Base-by-base conservation (phyloP, 2,888 invertebrate genomes). In the Heliconius hortense region DNA sequence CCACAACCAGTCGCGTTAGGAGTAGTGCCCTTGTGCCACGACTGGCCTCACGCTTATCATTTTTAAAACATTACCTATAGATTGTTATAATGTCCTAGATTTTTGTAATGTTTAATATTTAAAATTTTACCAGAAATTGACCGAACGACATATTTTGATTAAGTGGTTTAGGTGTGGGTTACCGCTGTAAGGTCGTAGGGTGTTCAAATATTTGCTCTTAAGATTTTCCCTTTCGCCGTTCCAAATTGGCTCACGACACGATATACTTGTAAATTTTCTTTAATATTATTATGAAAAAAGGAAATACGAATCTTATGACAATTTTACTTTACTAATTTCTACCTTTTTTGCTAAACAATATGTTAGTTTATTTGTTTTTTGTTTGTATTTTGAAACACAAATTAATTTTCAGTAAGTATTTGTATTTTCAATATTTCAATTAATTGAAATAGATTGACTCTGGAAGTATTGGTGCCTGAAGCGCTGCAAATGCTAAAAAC, bases 121-220 rank as follows among this genome's bases (percentile, higher is more conserved):
- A 1, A 15, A 43, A 43, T 43, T 13, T 43, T 13, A 13, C 43
- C 43, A 3, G 11, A 43, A 15, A 15, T 43, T 35, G 35, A 43
- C 63, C 10, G 31, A 63, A 35, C 35, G 63, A 63, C 1, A 63
- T 63, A 31, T 63, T n/a, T 35, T 63, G n/a, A 35, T 63, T 35
- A 11, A 35, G 35, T 35, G n/a, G 35, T 35, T 31, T 63, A 21
- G 35, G 63, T 63, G 31, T 10, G 31, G 35, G 35, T n/a, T 63
- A 63, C n/a, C 63, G 35, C 10, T 63, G 31, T 35, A 63, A 63
- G n/a, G 35, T 63, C 63, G 63, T 63, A 35, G 35, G 63, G 31
- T 21, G 63, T 63, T 63, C 35, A 63, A 63, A 63, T 63, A 35
- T 63, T 63, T 31, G 63, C 63, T 35, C 63, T 63, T 10, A 21